Base-by-base conservation (phyloP, 2,888 invertebrate species). In the Gastracanthus pulcherrimus region DNA sequence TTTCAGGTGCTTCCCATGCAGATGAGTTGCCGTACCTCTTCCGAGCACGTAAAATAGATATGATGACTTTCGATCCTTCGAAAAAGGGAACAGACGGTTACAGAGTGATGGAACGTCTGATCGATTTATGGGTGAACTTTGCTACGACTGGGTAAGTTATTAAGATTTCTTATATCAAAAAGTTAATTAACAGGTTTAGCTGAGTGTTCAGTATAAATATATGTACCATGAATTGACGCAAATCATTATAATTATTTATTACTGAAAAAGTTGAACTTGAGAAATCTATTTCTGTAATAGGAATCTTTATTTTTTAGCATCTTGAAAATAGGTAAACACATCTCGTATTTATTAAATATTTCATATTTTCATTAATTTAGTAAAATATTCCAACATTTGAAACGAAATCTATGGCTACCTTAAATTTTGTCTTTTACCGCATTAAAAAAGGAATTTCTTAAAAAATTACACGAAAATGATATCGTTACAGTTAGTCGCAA, bases 1-100 rank as follows among this genome's bases (percentile, higher is more conserved):
- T n/a, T 45, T 11, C 19, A 86, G 86, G 86, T n/a, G 84, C 84
- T 26, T 81, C 80, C 62, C 86, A 86, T 64, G 83, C 79, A 0
- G 91, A 90, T 19, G 91, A 91, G 11, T 11, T 90, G 9, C 19
- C 51, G 3, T 89, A 85, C 26, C 78, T 90, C 29, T 89, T 91
- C 70, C 74, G 85, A 64, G 74, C 87, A 6, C 72, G 86, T 7
- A 0, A 86, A 3, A 51, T 45, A 19, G 3, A 64, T 38, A 36
- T 7, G 34, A 31, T 13, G 41, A 41, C 41, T 1, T 41, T 41
- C 16, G 41, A 41, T 13, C 58, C 84, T 13, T 70, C 80, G 19
- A 45, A 85, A 13, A 45, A 83, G 31, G 83, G 86, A 19, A 84
- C 88, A 0, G 84, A 82, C 11, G 87, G 87, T 36, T 83, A 84